These are phyloP conservation scores for Bettongia penicillata DNA, from an alignment of 2,113 vertebrate species.

Conservation along the genomic window DNA sequence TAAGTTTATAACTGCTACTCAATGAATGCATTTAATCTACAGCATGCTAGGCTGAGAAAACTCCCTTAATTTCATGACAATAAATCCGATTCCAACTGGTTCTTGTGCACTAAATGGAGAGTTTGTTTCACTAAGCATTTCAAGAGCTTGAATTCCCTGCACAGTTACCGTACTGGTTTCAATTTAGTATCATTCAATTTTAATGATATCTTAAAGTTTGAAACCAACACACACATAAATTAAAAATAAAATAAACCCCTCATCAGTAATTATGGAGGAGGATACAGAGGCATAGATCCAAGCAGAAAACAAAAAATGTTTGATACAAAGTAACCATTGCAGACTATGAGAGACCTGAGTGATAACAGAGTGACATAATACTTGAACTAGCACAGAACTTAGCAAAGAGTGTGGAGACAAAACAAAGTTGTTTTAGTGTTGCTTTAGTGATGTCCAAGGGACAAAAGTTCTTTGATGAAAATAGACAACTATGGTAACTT, in stretches of 20 bases:
- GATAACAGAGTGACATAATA: neutral
- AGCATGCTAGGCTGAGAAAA: neutral
- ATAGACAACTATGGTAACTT: neutral
- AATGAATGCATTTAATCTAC: neutral
- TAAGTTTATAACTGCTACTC: slow-evolving; percentile 49
- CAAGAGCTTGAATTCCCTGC: slow-evolving; percentile 6
- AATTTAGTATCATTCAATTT: neutral
- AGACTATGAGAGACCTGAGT: neutral
- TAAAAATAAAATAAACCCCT: neutral
- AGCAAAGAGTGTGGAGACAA: neutral
- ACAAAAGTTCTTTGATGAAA: neutral
- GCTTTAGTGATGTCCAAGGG: neutral
- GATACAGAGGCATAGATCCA: neutral
- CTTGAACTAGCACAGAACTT: neutral
- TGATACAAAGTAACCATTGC: neutral
- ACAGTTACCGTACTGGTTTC: slow-evolving; percentile 12
- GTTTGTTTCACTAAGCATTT: neutral
- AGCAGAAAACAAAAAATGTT: neutral
- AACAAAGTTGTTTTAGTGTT: neutral
- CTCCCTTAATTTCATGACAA: neutral
- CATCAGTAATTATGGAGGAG: neutral
- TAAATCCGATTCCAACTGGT: neutral
- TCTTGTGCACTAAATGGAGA: neutral
- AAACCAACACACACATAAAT: neutral
- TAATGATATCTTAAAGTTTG: neutral